phyloP scores from a whole-genome alignment of 2,888 invertebrate species.

The Lasioglossum figueresi region DNA sequence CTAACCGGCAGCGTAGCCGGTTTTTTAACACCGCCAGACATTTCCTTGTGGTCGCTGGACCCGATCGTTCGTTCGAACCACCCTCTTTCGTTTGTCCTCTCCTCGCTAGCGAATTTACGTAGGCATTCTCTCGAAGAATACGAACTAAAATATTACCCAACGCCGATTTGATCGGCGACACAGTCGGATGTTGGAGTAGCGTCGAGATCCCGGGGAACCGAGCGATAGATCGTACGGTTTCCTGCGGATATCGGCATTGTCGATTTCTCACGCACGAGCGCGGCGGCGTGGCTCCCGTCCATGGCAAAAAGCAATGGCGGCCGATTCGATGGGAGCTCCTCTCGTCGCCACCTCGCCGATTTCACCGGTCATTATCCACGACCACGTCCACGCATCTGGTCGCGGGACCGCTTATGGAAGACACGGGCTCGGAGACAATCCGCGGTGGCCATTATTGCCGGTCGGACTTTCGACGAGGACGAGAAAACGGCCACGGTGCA shows the following conservation, averaged over 20 bases:
- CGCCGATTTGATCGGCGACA: neutral
- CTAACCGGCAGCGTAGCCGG: conserved; percentile 75
- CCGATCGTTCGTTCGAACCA: conserved; percentile 19
- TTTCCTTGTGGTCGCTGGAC: conserved; percentile 6
- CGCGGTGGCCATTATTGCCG: conserved; percentile 24
- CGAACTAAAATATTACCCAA: no score
- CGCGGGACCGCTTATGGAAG: conserved; percentile 35
- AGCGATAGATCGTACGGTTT: conserved; percentile 44
- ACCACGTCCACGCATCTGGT: conserved; percentile 56
- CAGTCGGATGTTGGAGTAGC: neutral
- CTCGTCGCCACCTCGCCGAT: conserved; percentile 54
- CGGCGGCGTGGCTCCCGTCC: conserved; percentile 5
- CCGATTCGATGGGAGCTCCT: neutral
- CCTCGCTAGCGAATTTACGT: neutral
- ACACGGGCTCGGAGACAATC: conserved; percentile 56
- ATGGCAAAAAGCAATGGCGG: conserved; percentile 52
- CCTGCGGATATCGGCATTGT: conserved; percentile 50
- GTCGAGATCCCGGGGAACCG: conserved; percentile 19
- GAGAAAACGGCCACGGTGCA: conserved; percentile 72
- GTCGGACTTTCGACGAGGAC: conserved; percentile 69
- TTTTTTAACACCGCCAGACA: conserved; percentile 62
- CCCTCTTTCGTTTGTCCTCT: neutral
- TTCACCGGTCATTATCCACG: conserved; percentile 64
- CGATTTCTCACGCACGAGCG: conserved; percentile 71
- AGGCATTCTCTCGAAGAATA: no score